A percentile compares a stretch with the other conserved stretches of the same genome.
phyloP scores from a whole-genome alignment of 2,797 vertebrate genomes.

The Threskiornis aethiopicus region DNA sequence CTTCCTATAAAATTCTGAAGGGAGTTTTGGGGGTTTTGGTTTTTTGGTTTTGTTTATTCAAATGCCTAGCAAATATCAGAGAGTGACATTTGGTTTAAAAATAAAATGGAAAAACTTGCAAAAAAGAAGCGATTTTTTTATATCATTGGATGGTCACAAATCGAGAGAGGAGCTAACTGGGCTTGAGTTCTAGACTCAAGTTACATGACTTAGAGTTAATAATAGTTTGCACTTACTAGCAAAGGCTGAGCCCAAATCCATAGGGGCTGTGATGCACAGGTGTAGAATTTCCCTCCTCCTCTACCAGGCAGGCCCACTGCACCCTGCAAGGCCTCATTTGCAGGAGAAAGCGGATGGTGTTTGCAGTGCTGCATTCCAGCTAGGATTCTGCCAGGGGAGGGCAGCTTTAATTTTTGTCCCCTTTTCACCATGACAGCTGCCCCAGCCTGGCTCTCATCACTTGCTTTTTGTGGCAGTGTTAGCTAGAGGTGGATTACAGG shows the following conservation, averaged over 20 bases:
- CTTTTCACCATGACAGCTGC: conserved; percentile 27
- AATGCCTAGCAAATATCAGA: not conserved
- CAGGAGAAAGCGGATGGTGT: conserved; percentile 45
- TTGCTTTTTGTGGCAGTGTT: not conserved
- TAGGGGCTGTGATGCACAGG: not conserved
- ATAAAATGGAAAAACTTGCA: not conserved
- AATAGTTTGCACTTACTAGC: not conserved
- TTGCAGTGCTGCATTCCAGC: conserved; percentile 31
- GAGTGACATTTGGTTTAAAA: not conserved
- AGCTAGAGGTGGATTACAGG: not conserved
- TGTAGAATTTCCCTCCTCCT: not conserved
- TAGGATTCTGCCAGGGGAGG: conserved; percentile 41
- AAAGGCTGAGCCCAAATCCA: not conserved
- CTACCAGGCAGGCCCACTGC: not conserved
- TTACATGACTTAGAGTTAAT: not conserved
- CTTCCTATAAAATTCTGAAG: not conserved
- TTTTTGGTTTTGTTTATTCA: not conserved
- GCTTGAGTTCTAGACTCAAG: fast-evolving
- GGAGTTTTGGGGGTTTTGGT: not conserved
- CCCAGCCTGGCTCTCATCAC: not conserved
- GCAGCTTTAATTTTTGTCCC: conserved; percentile 40
- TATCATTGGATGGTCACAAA: not conserved
- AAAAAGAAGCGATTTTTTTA: not conserved
- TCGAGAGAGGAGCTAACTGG: not conserved
- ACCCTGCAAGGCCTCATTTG: not conserved